Base-by-base conservation (phyloP, 2,888 invertebrate species). In the Apomyelois bistriatella region DNA sequence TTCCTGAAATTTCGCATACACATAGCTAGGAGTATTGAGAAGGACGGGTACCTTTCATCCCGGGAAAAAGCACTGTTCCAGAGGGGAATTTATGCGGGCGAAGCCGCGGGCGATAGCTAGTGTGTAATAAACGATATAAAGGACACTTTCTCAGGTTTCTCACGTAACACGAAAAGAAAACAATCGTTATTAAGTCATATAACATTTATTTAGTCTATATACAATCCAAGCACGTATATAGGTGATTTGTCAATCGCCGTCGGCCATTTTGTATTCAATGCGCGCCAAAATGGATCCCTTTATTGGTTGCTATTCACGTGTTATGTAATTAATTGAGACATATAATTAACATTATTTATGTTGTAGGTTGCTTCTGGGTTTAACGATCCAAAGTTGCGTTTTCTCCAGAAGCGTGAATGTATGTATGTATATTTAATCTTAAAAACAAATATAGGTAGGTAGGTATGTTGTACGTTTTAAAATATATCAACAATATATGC, bases 141-240 rank as follows among this genome's bases (percentile, higher is more conserved):
- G 46, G 40, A 51, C 55, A 63, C 67, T 69, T 70, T 60, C 66
- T 64, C 61, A 36, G 12, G n/a, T 69, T 70, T 60, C 66, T 64
- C 61, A 36, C 22, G n/a, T 8, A 12, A 35, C 57, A 67, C 66
- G 66, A 75, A 85, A 82, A 72, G 74, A 74, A 82, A 82, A 81
- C 74, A 70, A 65, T 58, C 50, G 62, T 61, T 66, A 66, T n/a
- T n/a, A n/a, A n/a, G 74, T 79, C 77, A 79, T 66, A 71, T 79
- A 85, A 84, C 70, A 71, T 60, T 82, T 79, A 80, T 76, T 77
- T 74, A 64, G 60, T 65, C 64, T 79, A 80, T 85, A 82, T 74
- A 79, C 76, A 86, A 61, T 66, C 79, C 51, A 57, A 51, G 60
- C 85, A 82, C 87, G 85, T 79, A 68, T 22, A 22, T 5, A 22